Percentiles rank a stretch among this genome's conserved stretches.
Conservation (phyloP, 2,113 vertebrate species). For the Tachycineta bicolor region DNA sequence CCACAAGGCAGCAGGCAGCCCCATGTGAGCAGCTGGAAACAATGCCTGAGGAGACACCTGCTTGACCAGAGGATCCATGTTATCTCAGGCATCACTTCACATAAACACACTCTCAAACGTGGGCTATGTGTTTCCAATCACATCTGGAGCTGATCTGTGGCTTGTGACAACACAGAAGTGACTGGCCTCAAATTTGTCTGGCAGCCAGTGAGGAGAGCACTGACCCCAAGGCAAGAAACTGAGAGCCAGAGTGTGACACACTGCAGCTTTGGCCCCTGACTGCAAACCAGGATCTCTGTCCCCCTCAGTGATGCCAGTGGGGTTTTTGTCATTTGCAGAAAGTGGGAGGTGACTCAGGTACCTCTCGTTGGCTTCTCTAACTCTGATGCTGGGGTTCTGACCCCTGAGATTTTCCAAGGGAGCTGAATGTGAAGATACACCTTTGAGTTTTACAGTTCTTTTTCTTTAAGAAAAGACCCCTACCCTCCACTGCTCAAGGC, state of each 20-base stretch:
- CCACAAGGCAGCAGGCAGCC: not conserved
- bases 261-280: not conserved
- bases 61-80: not conserved
- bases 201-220: not conserved
- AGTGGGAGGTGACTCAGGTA: not conserved
- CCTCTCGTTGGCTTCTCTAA: not conserved
- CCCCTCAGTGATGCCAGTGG: not conserved
- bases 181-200: not conserved
- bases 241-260: not conserved
- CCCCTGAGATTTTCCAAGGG: accelerated
- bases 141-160: not conserved
- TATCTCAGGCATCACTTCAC: not conserved
- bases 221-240: not conserved
- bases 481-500: not conserved
- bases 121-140: not conserved
- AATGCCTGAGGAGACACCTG: not conserved
- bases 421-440: not conserved
- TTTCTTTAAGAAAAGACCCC: not conserved
- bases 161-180: not conserved
- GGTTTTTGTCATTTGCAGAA: not conserved
- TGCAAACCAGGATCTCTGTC: not conserved
- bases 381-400: not conserved
- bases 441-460: not conserved
- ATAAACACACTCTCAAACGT: not conserved
- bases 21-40: not conserved